These are phyloP conservation scores for Petrocephalus schoutedeni DNA, from an alignment of 2,797 vertebrate genomes.

Conservation along the genomic window DNA sequence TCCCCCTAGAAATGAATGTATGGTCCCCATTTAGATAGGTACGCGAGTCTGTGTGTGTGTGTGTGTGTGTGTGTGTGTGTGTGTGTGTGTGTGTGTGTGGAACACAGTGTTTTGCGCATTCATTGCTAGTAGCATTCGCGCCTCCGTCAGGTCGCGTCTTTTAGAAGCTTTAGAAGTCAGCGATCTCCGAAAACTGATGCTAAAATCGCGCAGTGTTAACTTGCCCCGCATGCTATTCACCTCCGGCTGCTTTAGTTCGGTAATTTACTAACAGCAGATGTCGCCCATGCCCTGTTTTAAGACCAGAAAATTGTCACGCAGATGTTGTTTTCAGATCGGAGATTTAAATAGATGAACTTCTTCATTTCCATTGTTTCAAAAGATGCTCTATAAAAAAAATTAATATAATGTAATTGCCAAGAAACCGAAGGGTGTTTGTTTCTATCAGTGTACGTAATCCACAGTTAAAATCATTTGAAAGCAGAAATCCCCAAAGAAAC, in stretches of 20 bases:
- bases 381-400: not conserved
- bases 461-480: conserved; percentile 84
- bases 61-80: too few relatives aligned
- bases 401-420: not conserved
- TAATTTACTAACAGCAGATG: not conserved
- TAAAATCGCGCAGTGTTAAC: too few relatives aligned
- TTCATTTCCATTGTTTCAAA: not conserved
- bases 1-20: too few relatives aligned
- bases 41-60: too few relatives aligned
- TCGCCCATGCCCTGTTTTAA: not conserved
- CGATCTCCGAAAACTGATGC: too few relatives aligned
- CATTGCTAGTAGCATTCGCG: too few relatives aligned
- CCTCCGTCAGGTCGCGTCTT: too few relatives aligned
- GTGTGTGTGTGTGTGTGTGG: too few relatives aligned
- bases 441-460: conserved; percentile 80
- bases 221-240: not conserved
- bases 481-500: conserved; percentile 77
- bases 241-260: not conserved
- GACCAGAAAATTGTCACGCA: not conserved
- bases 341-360: not conserved
- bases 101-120: too few relatives aligned
- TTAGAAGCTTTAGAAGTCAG: too few relatives aligned
- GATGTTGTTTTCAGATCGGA: not conserved
- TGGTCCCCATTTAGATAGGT: too few relatives aligned
- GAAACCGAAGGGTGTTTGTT: conserved; percentile 49